Evolutionary conservation across 2,888 invertebrate genomes (phyloP), one percentile per base, ranked within the genome.

Genomic region (Heliconius erato): DNA sequence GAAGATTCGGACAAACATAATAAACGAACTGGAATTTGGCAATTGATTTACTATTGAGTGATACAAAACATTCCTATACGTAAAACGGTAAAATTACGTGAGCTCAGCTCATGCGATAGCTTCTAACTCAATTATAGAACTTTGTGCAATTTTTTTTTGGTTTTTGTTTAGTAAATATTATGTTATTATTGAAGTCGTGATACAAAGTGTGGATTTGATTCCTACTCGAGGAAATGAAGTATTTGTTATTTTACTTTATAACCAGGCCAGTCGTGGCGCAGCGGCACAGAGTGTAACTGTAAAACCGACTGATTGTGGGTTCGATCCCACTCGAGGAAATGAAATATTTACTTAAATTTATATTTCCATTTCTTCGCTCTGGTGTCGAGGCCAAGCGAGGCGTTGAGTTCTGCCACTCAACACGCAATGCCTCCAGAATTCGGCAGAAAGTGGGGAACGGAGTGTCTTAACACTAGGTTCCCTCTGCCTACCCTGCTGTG

Each of bases 1-100:
- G 80, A 79, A 74, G 83, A 84, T 83, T 82, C 82, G 78, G 74
- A 83, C 74, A 79, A 32, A 83, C 26, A 69, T 59, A 67, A 81
- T 78, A 81, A 81, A 83, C 79, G 79, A 72, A 80, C 71, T 74
- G n/a, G 72, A 65, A 74, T 68, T 76, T 81, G 74, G 80, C 80
- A 19, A 83, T 80, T 72, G 77, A 77, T 40, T 72, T 23, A 80
- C 69, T n/a, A 49, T 28, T 59, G 63, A 72, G 59, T 35, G 77
- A 40, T 80, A 71, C 76, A 74, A 67, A 72, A 80, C 65, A 54
- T 65, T 72, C 63, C 69, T 32, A 40, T 63, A 82, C 76, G 32
- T 65, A 76, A 79, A 63, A 26, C 76, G 63, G 59, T 63, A 63
- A 59, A 26, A 76, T 54, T 76, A 76, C 35, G 59, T 59, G 59